Evolutionary conservation across 2,797 vertebrate genomes (phyloP).

Genomic region (Ctenopoma multispine): DNA sequence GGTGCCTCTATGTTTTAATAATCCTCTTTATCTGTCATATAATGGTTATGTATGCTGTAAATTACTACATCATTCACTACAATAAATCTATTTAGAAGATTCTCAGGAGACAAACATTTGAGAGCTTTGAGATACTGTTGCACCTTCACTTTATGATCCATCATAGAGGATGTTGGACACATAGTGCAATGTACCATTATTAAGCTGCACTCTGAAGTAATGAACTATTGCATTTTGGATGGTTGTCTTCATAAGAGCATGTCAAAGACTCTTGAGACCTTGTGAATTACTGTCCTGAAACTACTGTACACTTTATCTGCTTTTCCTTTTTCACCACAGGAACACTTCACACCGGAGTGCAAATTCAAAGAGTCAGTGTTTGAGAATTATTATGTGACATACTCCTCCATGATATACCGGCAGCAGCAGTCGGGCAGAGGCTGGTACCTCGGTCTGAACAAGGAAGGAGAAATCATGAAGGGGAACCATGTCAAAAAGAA

Average conservation of each 20-base stretch:
- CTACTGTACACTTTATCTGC: slow-evolving; percentile 32
- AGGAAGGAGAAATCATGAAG: slow-evolving; percentile 99
- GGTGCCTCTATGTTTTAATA: slow-evolving; percentile 70
- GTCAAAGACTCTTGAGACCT: slow-evolving; percentile 36
- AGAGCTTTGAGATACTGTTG: slow-evolving; percentile 13
- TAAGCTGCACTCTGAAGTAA: slow-evolving; percentile 47
- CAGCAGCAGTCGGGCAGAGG: slow-evolving; percentile 98
- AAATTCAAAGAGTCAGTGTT: slow-evolving; percentile 99
- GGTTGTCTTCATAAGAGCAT: slow-evolving; percentile 31
- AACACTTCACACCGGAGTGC: slow-evolving; percentile 99
- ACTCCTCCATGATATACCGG: slow-evolving; percentile 99
- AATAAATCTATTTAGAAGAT: slow-evolving; percentile 59
- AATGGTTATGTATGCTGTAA: slow-evolving; percentile 60
- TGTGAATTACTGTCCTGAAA: slow-evolving; percentile 44
- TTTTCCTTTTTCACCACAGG: slow-evolving; percentile 81
- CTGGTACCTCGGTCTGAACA: slow-evolving; percentile 99
- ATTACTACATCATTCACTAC: slow-evolving; percentile 70
- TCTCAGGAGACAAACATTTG: slow-evolving; percentile 34
- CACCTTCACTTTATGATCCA: not conserved
- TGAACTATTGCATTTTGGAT: slow-evolving; percentile 49
- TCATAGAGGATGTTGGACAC: slow-evolving; percentile 3
- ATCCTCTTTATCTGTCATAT: slow-evolving; percentile 60
- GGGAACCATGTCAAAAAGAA: slow-evolving; percentile 99
- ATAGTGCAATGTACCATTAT: slow-evolving; percentile 1
- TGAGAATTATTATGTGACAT: slow-evolving; percentile 99